These are phyloP conservation scores for Apteryx mantelli DNA, from an alignment of 2,113 vertebrate species.

Conservation along the genomic window DNA sequence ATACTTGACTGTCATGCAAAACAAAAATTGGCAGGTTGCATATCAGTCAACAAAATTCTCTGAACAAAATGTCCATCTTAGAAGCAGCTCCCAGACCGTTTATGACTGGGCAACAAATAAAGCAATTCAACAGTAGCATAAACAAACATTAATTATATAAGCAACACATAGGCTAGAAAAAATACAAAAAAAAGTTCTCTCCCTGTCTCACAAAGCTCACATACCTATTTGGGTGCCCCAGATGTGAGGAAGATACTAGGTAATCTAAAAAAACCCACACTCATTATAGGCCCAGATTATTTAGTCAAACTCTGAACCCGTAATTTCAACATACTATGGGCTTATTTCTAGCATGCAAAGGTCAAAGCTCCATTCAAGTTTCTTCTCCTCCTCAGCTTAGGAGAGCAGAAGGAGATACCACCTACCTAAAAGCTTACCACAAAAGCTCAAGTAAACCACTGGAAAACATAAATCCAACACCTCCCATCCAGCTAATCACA, in stretches of 20 bases:
- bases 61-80: neutral
- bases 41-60: neutral
- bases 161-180: neutral
- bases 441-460: neutral
- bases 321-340: neutral
- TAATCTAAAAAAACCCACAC: neutral
- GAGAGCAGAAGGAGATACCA: neutral
- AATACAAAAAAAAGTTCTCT: neutral
- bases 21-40: constrained; percentile 29
- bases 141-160: neutral
- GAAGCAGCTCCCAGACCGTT: neutral
- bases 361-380: neutral
- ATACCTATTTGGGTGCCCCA: accelerated
- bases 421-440: neutral
- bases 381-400: neutral
- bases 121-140: neutral
- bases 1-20: constrained; percentile 4
- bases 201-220: neutral
- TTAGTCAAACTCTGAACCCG: neutral
- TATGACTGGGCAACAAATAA: neutral
- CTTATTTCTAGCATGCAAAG: neutral
- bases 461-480: neutral
- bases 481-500: neutral
- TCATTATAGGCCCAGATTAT: neutral
- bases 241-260: neutral